Evolutionary conservation across 2,113 vertebrate genomes (phyloP).

Genomic region (Aramus guarauna): DNA sequence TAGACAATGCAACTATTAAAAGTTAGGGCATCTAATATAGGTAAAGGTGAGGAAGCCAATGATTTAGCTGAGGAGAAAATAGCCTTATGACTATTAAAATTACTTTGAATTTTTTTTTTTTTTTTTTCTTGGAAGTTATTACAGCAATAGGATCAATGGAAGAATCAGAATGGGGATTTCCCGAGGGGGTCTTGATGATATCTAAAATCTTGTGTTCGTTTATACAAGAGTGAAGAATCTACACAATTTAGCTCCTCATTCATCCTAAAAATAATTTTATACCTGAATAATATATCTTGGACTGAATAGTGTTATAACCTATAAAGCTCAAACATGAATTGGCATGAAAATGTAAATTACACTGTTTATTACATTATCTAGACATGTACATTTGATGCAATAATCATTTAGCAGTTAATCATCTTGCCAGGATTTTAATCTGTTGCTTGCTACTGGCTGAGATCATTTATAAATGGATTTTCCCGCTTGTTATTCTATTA

Average conservation of each 20-base stretch:
- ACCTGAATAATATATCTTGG: not conserved
- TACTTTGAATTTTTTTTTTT: not conserved
- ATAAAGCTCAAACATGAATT: not conserved
- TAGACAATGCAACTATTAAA: not conserved
- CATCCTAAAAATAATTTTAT: not conserved
- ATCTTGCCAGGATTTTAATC: not conserved
- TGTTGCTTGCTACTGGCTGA: not conserved
- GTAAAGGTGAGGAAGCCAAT: not conserved
- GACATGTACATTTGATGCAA: not conserved
- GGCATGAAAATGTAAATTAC: not conserved
- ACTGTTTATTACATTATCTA: not conserved
- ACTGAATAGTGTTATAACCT: not conserved
- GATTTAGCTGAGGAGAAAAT: not conserved
- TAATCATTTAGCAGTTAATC: not conserved
- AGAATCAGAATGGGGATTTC: not conserved
- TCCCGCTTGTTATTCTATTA: not conserved
- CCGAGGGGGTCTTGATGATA: not conserved
- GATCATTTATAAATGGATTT: not conserved
- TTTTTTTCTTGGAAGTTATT: not conserved
- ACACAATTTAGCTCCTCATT: not conserved
- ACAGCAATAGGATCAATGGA: not conserved
- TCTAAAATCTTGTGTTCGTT: not conserved
- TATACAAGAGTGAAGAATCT: not conserved
- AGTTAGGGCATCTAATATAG: not conserved
- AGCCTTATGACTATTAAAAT: not conserved